Percentiles rank a stretch among this genome's conserved stretches.
These are phyloP conservation scores for Taenaris catops DNA, from an alignment of 2,888 invertebrate species.

Conservation along the genomic window DNA sequence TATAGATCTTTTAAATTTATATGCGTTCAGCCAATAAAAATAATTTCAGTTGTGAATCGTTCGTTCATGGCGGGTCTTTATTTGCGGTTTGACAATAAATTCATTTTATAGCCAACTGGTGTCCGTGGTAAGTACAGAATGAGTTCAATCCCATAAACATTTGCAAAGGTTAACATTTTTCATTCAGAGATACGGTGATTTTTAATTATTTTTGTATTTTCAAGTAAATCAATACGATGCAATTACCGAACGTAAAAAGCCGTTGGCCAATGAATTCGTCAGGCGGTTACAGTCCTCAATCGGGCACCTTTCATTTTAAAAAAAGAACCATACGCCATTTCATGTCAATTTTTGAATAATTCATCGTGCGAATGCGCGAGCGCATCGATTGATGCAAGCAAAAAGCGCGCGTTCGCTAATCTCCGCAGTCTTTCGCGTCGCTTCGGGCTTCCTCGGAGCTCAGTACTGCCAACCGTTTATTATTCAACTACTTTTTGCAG, in stretches of 20 bases:
- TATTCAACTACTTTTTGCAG: constrained; percentile 76
- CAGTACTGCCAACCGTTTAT: constrained; percentile 74
- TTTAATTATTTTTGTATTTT: constrained; percentile 32
- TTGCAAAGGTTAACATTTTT: constrained; percentile 20
- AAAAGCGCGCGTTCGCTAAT: constrained; percentile 76
- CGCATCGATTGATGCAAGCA: constrained; percentile 80
- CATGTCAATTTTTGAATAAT: constrained; percentile 80
- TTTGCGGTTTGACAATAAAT: constrained; percentile 68
- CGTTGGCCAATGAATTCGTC: constrained; percentile 79
- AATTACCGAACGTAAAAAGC: constrained; percentile 72
- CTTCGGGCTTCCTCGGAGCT: constrained; percentile 54
- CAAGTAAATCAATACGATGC: constrained; percentile 58
- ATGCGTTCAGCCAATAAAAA: constrained; percentile 5
- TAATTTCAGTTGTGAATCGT: constrained; percentile 24
- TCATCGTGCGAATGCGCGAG: constrained; percentile 78
- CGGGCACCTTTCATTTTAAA: constrained; percentile 78
- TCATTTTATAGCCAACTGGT: constrained; percentile 44
- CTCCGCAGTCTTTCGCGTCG: constrained; percentile 68
- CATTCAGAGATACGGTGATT: constrained; percentile 17
- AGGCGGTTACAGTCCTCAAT: constrained; percentile 80
- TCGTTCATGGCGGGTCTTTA: constrained; percentile 52
- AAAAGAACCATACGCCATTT: constrained; percentile 80
- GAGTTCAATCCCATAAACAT: constrained; percentile 21
- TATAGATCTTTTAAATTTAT: constrained; percentile 1
- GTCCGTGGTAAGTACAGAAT: constrained; percentile 26